Base-by-base conservation (phyloP, 2,888 invertebrate genomes). In the Drosophila peninsularis region DNA sequence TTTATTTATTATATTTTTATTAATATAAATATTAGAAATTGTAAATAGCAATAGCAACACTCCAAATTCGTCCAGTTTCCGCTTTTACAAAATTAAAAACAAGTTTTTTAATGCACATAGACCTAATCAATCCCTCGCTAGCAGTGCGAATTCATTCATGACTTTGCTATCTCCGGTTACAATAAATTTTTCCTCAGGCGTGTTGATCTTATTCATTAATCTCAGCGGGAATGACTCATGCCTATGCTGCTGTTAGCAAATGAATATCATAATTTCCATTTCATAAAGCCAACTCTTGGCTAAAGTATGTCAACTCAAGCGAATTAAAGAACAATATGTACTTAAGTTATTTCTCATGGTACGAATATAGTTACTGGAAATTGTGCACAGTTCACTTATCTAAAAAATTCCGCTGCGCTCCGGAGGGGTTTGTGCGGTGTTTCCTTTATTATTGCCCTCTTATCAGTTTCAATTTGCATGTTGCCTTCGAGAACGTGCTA, bases 401-500 rank as follows among this genome's bases (percentile, higher is more conserved):
- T 75, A 13, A 55, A 17, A 49, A 44, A 60, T 77, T 66, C 47
- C 41, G 24, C 9, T 42, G 21, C 27, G 44, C 36, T 45, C 34
- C 34, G 39, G 11, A 7, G 19, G 54, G 6, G 47, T 45, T 24
- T 9, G 36, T 27, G 41, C 42, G 42, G 52, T 44, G n/a, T 67
- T 75, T 77, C 64, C 54, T 65, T 72, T 64, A 21, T 41, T 41
- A 9, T 10, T 10, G 27, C 13, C 14, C 30, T 41, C 63, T 74
- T 75, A 78, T 75, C 78, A 69, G 52, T 54, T 68, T 57, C 61
- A 55, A 78, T 74, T 75, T 75, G 74, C 78, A 75, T 75, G 36
- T 56, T 37, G 56, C 45, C 37, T 19, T 36, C 10, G 56, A 49
- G 56, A 58, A 58, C 72, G 66, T 63, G 74, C 63, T 55, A 75